A percentile compares a stretch with the other conserved stretches of the same genome.
phyloP scores from a whole-genome alignment of 2,113 vertebrate species.

The Phrynosoma platyrhinos region DNA sequence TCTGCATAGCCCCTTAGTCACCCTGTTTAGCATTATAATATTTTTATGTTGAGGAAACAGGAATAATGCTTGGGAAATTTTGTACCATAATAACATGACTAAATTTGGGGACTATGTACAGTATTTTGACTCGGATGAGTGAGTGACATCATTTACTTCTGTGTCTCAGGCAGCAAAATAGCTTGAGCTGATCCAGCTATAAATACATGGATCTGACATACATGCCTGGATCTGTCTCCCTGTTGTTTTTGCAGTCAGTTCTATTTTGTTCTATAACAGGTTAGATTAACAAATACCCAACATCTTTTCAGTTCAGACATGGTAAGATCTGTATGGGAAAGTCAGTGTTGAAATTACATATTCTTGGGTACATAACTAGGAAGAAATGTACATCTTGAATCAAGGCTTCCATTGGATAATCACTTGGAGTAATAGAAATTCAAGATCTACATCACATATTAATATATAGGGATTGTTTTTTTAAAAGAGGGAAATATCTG shows the following conservation, averaged over 20 bases:
- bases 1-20: too few species aligned
- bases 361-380: not conserved
- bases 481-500: constrained; percentile 53
- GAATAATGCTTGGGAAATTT: too few species aligned
- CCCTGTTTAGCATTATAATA: too few species aligned
- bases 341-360: constrained; percentile 9
- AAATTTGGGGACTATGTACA: too few species aligned
- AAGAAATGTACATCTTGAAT: constrained; percentile 46
- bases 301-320: accelerated
- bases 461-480: constrained; percentile 64
- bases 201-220: too few species aligned
- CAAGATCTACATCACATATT: constrained; percentile 63
- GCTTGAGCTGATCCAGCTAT: not conserved
- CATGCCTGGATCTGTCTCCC: not conserved
- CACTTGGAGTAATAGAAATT: constrained; percentile 57
- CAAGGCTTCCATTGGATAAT: constrained; percentile 66
- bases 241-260: not conserved
- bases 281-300: not conserved
- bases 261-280: not conserved
- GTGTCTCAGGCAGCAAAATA: too few species aligned
- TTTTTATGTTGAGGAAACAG: too few species aligned
- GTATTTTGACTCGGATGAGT: too few species aligned
- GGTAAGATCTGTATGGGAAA: constrained; percentile 43
- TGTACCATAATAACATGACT: too few species aligned
- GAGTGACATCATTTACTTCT: too few species aligned